Evolutionary conservation across 1,140 invertebrate species (phyloP).

Genomic region (Drosophila serrata): DNA sequence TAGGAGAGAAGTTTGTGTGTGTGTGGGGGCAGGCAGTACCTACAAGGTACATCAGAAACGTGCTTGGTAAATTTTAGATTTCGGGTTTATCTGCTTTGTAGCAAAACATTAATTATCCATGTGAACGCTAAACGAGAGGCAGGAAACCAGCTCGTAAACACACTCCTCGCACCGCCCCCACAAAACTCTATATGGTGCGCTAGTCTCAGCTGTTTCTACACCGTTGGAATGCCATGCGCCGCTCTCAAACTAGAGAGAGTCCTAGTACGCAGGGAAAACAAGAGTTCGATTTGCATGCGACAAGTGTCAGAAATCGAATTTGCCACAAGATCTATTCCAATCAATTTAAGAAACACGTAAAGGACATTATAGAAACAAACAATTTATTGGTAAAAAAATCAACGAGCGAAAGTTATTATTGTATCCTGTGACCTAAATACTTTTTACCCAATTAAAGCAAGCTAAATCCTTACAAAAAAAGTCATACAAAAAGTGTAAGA

Average conservation of each 20-base stretch:
- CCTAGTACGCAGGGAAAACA: not conserved
- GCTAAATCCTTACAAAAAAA: no score
- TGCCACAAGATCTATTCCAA: not conserved
- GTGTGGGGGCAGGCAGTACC: not conserved
- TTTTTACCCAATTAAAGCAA: no score
- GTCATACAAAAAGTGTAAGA: no score
- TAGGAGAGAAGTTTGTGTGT: not conserved
- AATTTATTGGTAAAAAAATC: not conserved
- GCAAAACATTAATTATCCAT: constrained; percentile 59
- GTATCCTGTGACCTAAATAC: not conserved
- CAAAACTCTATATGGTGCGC: constrained; percentile 43
- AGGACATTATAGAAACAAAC: not conserved
- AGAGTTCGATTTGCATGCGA: constrained; percentile 62
- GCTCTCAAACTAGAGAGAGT: constrained; percentile 10
- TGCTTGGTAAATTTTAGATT: constrained; percentile 31
- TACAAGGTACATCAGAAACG: constrained; percentile 26
- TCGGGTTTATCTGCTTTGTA: constrained; percentile 45
- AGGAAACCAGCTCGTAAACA: constrained; percentile 54
- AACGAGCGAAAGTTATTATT: no score
- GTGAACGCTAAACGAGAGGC: constrained; percentile 28
- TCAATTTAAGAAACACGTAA: not conserved
- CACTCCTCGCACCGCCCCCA: constrained; percentile 11
- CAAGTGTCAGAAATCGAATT: constrained; percentile 59
- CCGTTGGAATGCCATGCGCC: constrained; percentile 48
- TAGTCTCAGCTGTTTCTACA: constrained; percentile 55